Evolutionary conservation across 2,888 invertebrate species (phyloP).

Genomic region (Esperia sulphurella): DNA sequence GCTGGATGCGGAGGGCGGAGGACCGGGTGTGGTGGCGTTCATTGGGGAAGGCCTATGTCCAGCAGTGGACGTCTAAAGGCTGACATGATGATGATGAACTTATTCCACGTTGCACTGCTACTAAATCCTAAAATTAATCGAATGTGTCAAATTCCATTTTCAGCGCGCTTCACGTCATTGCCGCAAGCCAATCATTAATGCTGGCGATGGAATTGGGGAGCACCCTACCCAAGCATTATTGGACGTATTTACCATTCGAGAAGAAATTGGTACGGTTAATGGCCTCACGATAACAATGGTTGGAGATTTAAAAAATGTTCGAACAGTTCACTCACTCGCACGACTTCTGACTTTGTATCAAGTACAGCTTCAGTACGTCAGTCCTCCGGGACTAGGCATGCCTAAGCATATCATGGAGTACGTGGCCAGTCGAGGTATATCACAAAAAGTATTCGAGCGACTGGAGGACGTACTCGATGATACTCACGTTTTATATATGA

Average conservation of each 20-base stretch:
- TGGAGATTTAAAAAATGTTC: slow-evolving; percentile 97
- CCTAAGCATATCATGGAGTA: slow-evolving; percentile 91
- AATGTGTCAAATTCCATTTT: slow-evolving; percentile 22
- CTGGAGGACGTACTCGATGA: slow-evolving; percentile 93
- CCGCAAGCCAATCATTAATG: slow-evolving; percentile 96
- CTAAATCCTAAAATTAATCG: too few species aligned
- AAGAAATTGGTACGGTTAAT: slow-evolving; percentile 99
- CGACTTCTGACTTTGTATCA: slow-evolving; percentile 95
- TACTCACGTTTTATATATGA: slow-evolving; percentile 99
- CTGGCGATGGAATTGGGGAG: slow-evolving; percentile 98
- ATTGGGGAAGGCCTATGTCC: too few species aligned
- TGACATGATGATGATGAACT: too few species aligned
- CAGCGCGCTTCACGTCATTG: slow-evolving; percentile 90
- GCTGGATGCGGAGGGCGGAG: too few species aligned
- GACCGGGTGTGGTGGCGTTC: too few species aligned
- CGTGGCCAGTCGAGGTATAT: slow-evolving; percentile 87
- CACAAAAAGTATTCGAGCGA: slow-evolving; percentile 84
- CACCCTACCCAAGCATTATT: slow-evolving; percentile 98
- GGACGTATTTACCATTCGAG: slow-evolving; percentile 98
- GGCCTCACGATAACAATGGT: slow-evolving; percentile 98
- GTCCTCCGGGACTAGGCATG: slow-evolving; percentile 93
- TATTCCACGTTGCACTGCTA: too few species aligned
- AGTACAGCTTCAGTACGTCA: slow-evolving; percentile 94
- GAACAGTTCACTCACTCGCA: slow-evolving; percentile 98
- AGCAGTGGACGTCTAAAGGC: too few species aligned